Percentiles rank a stretch among this genome's conserved stretches.
These are phyloP conservation scores for Synodontis membranacea DNA, from an alignment of 2,113 vertebrate genomes.

Conservation along the genomic window DNA sequence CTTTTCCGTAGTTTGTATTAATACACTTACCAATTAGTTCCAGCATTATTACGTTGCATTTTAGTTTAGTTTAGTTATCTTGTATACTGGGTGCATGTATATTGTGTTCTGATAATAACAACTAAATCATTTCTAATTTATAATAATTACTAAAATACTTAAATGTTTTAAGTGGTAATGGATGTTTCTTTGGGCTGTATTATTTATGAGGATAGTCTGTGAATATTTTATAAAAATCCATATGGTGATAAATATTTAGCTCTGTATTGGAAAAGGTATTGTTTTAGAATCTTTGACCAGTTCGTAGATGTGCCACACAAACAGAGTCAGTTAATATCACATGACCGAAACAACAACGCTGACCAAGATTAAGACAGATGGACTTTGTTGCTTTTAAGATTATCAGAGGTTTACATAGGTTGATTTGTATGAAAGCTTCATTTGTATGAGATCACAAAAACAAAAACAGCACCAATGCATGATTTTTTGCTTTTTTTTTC, in stretches of 20 bases:
- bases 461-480: not conserved
- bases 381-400: not conserved
- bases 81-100: not conserved
- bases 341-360: not conserved
- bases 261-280: not conserved
- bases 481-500: not conserved
- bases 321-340: not conserved
- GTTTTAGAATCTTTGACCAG: not conserved
- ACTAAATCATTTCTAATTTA: too few species aligned
- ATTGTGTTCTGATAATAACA: not conserved
- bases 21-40: not conserved
- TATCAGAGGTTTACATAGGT: not conserved
- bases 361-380: not conserved
- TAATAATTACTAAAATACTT: not conserved
- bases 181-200: not conserved
- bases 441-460: not conserved
- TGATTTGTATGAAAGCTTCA: not conserved
- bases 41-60: not conserved
- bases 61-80: not conserved
- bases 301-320: not conserved
- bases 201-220: not conserved
- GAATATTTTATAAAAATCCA: not conserved
- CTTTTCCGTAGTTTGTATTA: not conserved
- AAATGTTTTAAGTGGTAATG: not conserved
- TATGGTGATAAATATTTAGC: not conserved